Evolutionary conservation across 2,888 invertebrate species (phyloP).

Genomic region (Troides aeacus): DNA sequence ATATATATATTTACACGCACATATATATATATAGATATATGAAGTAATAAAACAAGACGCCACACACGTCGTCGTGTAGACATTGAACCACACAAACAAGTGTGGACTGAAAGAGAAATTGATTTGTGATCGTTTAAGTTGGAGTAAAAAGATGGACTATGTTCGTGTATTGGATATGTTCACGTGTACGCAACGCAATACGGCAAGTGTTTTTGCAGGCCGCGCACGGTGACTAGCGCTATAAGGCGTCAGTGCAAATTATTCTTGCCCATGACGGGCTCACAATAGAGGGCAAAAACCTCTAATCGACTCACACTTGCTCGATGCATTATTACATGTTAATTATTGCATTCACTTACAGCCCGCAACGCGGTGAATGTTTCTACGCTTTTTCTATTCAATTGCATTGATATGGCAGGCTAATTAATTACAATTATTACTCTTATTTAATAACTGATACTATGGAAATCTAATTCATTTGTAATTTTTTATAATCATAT

Average conservation of each 20-base stretch:
- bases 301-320: slow-evolving; percentile 27
- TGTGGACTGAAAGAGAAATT: slow-evolving; percentile 6
- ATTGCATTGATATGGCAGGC: no score
- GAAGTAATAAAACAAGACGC: no score
- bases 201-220: slow-evolving; percentile 21
- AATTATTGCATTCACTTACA: slow-evolving; percentile 26
- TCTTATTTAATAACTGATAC: no score
- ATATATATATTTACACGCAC: no score
- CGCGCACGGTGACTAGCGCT: slow-evolving; percentile 15
- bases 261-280: slow-evolving; percentile 29
- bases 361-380: no score
- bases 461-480: no score
- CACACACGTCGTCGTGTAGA: no score
- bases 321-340: slow-evolving; percentile 26
- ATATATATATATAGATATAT: no score
- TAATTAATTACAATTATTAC: no score
- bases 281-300: slow-evolving; percentile 30
- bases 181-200: slow-evolving; percentile 2
- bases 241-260: slow-evolving; percentile 29
- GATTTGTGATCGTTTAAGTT: slow-evolving; percentile 6
- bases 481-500: no score
- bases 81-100: no score
- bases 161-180: slow-evolving; percentile 7
- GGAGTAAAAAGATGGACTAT: slow-evolving; percentile 5
- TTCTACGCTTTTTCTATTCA: no score